Base-by-base conservation (phyloP, 2,888 invertebrate species). In the Lithophane leautieri region DNA sequence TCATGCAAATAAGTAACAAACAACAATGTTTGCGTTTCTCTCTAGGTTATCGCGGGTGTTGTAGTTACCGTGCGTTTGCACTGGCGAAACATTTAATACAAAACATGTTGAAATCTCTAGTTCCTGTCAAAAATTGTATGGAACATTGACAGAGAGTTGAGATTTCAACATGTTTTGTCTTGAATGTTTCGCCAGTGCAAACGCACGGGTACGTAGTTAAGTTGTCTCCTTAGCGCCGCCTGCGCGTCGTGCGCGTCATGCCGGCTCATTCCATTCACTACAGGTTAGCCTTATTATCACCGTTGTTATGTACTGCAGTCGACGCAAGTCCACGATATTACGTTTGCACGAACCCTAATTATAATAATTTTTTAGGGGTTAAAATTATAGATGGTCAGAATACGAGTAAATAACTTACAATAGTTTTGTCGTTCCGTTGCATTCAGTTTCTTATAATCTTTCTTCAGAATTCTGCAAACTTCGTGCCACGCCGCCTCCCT, bases 401-500 rank as follows among this genome's bases (percentile, higher is more conserved):
- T 42, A 70, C 25, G 12, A 56, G 19, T 14, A 47, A 74, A 76
- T n/a, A 19, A 76, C 75, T 76, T 42, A 75, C 75, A 50, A 56
- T 47, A 75, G 4, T 58, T 56, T 42, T 76, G 40, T 40, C 40
- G 25, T 28, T 65, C 66, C 4, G 22, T 14, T 44, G 4, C 60
- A 28, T 25, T 52, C n/a, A 76, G 25, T 44, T 44, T 12, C 9
- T 40, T 34, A 44, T 44, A 76, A 69, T 78, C 60, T n/a, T 70
- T 78, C 12, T 40, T 69, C 60, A 76, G 28, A 52, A 69, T 52
- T 7, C 34, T 52, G 22, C 78, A 52, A 44, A 76, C 34, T 69
- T 78, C 78, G 11, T 66, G 65, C 75, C 75, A 75, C 16, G 77
- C 77, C 1, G 47, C 47, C 11, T 12, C 50, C 28, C 42, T 75